Evolutionary conservation across 2,888 invertebrate genomes (phyloP), one percentile per base, ranked within the genome.

Genomic region (Drosophila niveifrons): DNA sequence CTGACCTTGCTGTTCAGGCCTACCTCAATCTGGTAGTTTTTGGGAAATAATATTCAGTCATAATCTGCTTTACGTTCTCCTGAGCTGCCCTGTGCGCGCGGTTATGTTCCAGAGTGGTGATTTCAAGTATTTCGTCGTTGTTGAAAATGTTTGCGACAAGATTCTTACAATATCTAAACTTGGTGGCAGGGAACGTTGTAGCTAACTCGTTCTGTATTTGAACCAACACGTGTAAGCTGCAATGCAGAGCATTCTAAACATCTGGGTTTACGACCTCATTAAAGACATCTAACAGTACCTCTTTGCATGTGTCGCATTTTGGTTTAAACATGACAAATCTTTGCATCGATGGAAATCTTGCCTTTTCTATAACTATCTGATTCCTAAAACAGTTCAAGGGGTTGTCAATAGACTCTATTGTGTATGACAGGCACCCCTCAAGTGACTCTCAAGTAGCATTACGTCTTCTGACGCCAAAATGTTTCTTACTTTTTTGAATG

Each of bases 341-440:
- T n/a, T 29, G 28, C n/a, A 2, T 29, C n/a, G 17, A 47, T n/a
- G 47, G 47, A 47, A 47, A 47, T 2, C 28, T 28, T 47, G 29
- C 29, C 7, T 29, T 13, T 29, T 47, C 47, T n/a, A 29, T 29
- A 13, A 47, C 28, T 23, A 47, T 29, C 17, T 47, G 47, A 28
- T 29, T 47, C 47, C 29, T 29, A 13, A 47, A 47, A 47, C 29
- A 29, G 47, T 47, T 47, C 8, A 29, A 29, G 10, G 28, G 47
- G 23, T 47, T 47, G 29, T 47, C 29, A 6, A 13, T 47, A n/a
- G 46, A 47, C 28, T 28, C 28, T n/a, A 47, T 47, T 17, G 47
- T 47, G 8, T 47, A 29, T 2, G 47, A 29, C n/a, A 4, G 13
- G 23, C n/a, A 47, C 28, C 9, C 13, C 9, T 44, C 44, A 23